Evolutionary conservation across 64 coral and sea anemone genomes (phyloP).

Genomic region (Pachyseris speciosa): DNA sequence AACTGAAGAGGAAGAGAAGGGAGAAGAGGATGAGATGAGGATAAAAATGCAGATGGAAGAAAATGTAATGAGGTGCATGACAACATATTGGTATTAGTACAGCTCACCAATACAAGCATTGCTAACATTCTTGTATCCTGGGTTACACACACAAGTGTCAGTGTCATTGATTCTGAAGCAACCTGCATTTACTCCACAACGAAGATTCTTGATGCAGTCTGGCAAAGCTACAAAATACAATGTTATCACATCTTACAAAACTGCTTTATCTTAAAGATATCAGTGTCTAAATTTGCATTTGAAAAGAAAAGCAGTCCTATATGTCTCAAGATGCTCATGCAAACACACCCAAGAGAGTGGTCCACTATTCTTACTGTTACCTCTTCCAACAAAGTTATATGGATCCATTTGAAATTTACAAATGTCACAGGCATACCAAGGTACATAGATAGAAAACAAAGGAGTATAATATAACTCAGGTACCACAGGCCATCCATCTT

Average conservation of each 20-base stretch:
- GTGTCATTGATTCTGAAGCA: slow-evolving; percentile 63
- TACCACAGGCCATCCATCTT: neutral
- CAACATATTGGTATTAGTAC: neutral
- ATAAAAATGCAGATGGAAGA: no score
- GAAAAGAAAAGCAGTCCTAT: no score
- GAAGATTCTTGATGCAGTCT: neutral
- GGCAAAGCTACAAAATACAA: slow-evolving; percentile 30
- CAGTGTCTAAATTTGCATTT: no score
- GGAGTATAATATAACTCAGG: neutral
- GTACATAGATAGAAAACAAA: no score
- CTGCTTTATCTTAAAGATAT: no score
- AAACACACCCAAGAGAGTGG: no score
- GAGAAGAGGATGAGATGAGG: neutral
- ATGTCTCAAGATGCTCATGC: no score
- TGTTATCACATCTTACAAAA: neutral
- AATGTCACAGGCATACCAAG: no score
- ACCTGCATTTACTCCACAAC: slow-evolving; percentile 39
- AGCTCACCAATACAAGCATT: slow-evolving; percentile 57
- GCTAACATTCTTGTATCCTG: slow-evolving; percentile 69
- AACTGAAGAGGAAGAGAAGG: neutral
- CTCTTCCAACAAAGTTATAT: no score
- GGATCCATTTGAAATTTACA: no score
- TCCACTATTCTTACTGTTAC: no score
- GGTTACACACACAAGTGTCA: slow-evolving; percentile 75
- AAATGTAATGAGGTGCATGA: no score